phyloP scores from a whole-genome alignment of 2,113 vertebrate species.

The Amphiprion ocellaris region DNA sequence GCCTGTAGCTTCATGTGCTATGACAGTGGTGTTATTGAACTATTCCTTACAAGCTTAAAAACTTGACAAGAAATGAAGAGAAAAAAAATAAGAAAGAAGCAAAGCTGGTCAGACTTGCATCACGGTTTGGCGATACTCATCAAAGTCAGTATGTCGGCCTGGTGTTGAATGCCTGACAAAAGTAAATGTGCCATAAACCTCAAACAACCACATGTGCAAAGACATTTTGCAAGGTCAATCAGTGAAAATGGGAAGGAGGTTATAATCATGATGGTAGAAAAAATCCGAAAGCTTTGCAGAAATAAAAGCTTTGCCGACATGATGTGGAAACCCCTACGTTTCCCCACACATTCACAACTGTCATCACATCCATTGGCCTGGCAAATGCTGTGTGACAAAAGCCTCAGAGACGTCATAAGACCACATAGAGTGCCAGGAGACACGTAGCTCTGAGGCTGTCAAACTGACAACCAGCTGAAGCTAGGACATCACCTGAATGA shows the following conservation, averaged over 20 bases:
- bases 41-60: too few relatives aligned
- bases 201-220: not conserved
- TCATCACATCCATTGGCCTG: slow-evolving; percentile 7
- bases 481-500: slow-evolving; percentile 34
- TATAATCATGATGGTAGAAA: not conserved
- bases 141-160: too few relatives aligned
- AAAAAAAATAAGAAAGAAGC: too few relatives aligned
- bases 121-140: too few relatives aligned
- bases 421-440: slow-evolving; percentile 19
- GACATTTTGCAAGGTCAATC: not conserved
- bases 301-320: not conserved
- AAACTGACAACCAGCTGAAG: slow-evolving; percentile 13
- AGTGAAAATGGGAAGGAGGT: not conserved
- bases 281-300: not conserved
- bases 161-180: not conserved
- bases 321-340: not conserved
- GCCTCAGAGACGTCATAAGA: slow-evolving; percentile 11
- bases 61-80: too few relatives aligned
- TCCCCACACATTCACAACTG: not conserved
- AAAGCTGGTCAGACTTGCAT: too few relatives aligned
- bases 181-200: not conserved
- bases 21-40: too few relatives aligned
- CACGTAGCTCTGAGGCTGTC: slow-evolving; percentile 20
- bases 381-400: not conserved
- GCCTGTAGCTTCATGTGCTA: too few relatives aligned